Evolutionary conservation across 2,888 invertebrate species (phyloP).

Genomic region (Cheilosia vernalis): DNA sequence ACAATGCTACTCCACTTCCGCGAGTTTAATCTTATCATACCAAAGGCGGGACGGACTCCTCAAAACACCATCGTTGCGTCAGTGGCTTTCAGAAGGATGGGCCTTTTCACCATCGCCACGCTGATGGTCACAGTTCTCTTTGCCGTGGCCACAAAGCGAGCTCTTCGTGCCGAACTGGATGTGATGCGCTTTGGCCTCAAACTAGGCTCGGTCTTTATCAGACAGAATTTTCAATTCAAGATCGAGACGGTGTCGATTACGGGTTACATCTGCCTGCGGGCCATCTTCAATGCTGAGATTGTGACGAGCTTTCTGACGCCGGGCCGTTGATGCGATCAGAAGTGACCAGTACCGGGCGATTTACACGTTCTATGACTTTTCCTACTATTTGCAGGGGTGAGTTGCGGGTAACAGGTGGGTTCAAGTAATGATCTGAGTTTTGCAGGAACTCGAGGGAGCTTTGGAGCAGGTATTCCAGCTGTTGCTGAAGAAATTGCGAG

Average conservation of each 20-base stretch:
- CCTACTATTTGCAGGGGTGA: constrained; percentile 56
- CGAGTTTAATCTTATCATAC: constrained; percentile 52
- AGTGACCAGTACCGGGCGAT: constrained; percentile 28
- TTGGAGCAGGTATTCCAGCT: constrained; percentile 45
- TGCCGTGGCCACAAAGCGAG: constrained; percentile 7
- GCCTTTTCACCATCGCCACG: constrained; percentile 14
- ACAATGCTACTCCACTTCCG: constrained; percentile 26
- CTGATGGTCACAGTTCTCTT: constrained; percentile 19
- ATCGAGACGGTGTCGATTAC: constrained; percentile 40
- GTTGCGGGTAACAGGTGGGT: background rate
- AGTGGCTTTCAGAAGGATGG: constrained; percentile 47
- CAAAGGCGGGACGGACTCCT: constrained; percentile 50
- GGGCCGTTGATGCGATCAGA: constrained; percentile 44
- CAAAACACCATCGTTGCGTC: constrained; percentile 40
- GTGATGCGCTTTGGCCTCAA: constrained; percentile 33
- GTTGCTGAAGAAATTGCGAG: constrained; percentile 33
- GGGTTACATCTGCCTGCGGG: constrained; percentile 43
- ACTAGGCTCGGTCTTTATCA: constrained; percentile 44
- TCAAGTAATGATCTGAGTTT: background rate
- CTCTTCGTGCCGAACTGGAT: constrained; percentile 22
- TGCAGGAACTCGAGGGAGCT: constrained; percentile 53
- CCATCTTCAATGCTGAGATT: constrained; percentile 60
- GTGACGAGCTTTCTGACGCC: constrained; percentile 52
- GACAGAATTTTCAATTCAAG: constrained; percentile 42
- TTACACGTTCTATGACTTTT: constrained; percentile 53